phyloP scores from a whole-genome alignment of 2,797 vertebrate species.

The Paedocypris micromegethes region DNA sequence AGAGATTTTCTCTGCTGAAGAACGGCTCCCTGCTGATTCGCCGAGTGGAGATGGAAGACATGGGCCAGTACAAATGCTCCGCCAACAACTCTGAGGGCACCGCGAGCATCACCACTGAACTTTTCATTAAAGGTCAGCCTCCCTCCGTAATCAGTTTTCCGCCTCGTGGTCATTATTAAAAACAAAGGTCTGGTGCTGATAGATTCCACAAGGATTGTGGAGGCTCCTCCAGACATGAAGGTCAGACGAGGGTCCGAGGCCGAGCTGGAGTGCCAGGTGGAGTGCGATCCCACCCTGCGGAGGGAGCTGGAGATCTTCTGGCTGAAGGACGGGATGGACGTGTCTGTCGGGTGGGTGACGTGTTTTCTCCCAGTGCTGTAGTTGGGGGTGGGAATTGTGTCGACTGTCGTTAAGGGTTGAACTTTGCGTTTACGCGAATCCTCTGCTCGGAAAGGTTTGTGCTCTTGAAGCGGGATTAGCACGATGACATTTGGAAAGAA shows the following conservation, averaged over 20 bases:
- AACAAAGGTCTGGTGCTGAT: conserved; percentile 16
- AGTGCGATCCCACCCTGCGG: conserved; percentile 74
- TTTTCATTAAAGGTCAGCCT: conserved; percentile 79
- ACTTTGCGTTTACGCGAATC: conserved; percentile 9
- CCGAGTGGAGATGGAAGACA: conserved; percentile 68
- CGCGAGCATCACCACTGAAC: conserved; percentile 68
- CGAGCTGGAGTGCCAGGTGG: conserved; percentile 73
- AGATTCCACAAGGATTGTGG: conserved; percentile 80
- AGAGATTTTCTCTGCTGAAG: conserved; percentile 57
- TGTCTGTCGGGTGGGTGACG: conserved; percentile 69
- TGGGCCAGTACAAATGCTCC: conserved; percentile 77
- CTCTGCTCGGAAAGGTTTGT: background rate
- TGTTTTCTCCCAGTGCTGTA: conserved; percentile 7
- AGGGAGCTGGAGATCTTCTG: conserved; percentile 62
- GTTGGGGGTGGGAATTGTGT: background rate
- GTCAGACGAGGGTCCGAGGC: conserved; percentile 69
- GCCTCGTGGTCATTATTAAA: background rate
- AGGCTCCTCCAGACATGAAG: conserved; percentile 68
- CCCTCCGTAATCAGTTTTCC: conserved; percentile 2
- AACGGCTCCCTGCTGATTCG: conserved; percentile 80
- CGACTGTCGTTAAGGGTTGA: background rate
- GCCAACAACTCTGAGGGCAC: conserved; percentile 75
- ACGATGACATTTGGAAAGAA: background rate
- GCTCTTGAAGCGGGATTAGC: conserved; percentile 11
- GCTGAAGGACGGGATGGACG: conserved; percentile 64